Evolutionary conservation across 1,140 invertebrate species (phyloP), one percentile per base, ranked within the genome.

Genomic region (Pectinophora gossypiella): DNA sequence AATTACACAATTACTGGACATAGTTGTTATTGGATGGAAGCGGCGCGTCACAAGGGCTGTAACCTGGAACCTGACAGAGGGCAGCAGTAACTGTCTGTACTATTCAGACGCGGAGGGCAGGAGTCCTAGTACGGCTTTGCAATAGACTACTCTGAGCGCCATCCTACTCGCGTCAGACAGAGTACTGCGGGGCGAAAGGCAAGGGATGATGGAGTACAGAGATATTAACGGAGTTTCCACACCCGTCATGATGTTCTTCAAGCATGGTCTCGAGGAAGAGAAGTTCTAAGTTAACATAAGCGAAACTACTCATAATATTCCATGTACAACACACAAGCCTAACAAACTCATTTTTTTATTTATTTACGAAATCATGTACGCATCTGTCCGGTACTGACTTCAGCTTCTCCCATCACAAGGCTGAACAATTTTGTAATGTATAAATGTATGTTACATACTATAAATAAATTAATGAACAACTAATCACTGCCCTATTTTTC

Each of bases 211-310:
- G 79, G 97, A 98, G 86, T 99, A 98, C 76, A 94, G 97, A 76
- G 96, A 98, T 22, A 93, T 96, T 47, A 91, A 96, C 63, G 95
- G 94, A 35, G 88, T 92, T 0, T 94, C 93, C 62, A 90, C 93
- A 12, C 97, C 97, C 35, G 92, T 97, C 51, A 89, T 99, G 69
- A 96, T 97, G 93, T 97, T 98, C 85, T 97, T 98, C 88, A 99
- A 98, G 89, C 96, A 98, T 78, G 97, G 96, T 54, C 90, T 99
- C 42, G 91, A 94, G 48, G 97, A 98, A 88, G 97, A 99, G 89
- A 99, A 98, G 87, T 96, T 95, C 85, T 98, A 95, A 88, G 20
- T 49, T 55, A 23, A 59, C 60, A 65, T 71, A 74, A 76, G 69
- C 68, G 62, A 70, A 63, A 58, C 43, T 76, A 75, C 68, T 81